A percentile compares a stretch with the other conserved stretches of the same genome.
phyloP scores from a whole-genome alignment of 2,888 invertebrate genomes.

The Zhengitettix transpicula region DNA sequence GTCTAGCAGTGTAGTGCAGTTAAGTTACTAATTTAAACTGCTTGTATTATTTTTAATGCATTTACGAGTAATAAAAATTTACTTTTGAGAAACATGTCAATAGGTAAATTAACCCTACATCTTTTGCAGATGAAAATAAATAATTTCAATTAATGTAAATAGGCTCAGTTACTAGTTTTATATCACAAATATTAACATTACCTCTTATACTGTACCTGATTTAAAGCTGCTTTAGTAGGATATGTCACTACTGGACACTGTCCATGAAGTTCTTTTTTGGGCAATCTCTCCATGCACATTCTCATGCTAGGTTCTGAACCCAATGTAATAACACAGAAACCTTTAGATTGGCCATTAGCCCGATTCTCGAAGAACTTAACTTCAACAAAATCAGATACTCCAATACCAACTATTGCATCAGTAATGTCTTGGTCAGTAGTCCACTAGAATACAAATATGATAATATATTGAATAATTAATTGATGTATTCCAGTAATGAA shows the following conservation, averaged over 20 bases:
- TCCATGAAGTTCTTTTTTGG: constrained; percentile 91
- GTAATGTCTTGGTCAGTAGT: constrained; percentile 93
- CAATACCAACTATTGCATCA: constrained; percentile 73
- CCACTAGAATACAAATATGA: constrained; percentile 52
- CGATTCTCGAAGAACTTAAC: constrained; percentile 99
- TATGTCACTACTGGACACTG: constrained; percentile 88
- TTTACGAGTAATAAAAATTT: too few species aligned
- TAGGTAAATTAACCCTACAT: too few species aligned
- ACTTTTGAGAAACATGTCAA: too few species aligned
- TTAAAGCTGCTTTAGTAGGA: constrained; percentile 78
- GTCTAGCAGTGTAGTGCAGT: too few species aligned
- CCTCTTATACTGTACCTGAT: constrained; percentile 28
- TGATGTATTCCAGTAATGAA: too few species aligned
- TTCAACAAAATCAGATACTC: constrained; percentile 87
- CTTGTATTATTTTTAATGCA: too few species aligned
- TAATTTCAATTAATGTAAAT: too few species aligned
- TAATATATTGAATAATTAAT: constrained; percentile 2
- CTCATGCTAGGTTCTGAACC: constrained; percentile 85
- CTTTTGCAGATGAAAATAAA: too few species aligned
- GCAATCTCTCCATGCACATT: constrained; percentile 78
- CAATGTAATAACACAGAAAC: constrained; percentile 90
- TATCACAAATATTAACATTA: not conserved
- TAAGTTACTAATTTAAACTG: too few species aligned
- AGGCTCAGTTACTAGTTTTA: not conserved
- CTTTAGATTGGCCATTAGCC: constrained; percentile 95